A percentile compares a stretch with the other conserved stretches of the same genome.
phyloP scores from a whole-genome alignment of 2,113 vertebrate species.

The Myxocyprinus asiaticus region DNA sequence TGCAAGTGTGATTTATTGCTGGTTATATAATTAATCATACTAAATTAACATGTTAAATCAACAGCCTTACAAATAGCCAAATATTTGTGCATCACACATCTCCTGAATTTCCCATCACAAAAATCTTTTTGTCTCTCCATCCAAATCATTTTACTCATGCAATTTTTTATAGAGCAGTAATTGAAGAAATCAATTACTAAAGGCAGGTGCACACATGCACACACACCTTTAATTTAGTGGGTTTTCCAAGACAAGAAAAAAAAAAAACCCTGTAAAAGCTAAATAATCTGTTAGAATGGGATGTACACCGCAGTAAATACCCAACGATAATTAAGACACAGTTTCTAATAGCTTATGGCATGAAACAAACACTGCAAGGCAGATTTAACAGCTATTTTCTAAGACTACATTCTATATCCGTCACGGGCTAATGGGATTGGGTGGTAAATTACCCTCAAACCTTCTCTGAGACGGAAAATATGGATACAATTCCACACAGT shows the following conservation, averaged over 20 bases:
- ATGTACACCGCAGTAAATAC: slow-evolving; percentile 6
- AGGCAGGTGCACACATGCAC: not conserved
- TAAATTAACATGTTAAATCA: no score
- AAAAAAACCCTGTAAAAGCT: not conserved
- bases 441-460: slow-evolving; percentile 52
- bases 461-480: slow-evolving; percentile 46
- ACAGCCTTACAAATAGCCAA: no score
- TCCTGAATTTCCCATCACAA: no score
- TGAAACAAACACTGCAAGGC: slow-evolving; percentile 47
- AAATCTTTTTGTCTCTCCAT: no score
- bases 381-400: slow-evolving; percentile 50
- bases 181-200: not conserved
- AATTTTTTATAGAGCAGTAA: not conserved
- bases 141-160: not conserved
- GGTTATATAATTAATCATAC: no score
- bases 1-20: no score
- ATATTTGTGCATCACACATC: no score
- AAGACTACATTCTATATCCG: slow-evolving; percentile 50
- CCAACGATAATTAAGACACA: slow-evolving; percentile 37
- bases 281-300: not conserved
- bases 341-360: slow-evolving; percentile 42
- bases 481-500: slow-evolving; percentile 48
- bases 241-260: no score
- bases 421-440: slow-evolving; percentile 58
- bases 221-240: not conserved